Evolutionary conservation across 2,888 invertebrate genomes (phyloP), one percentile per base, ranked within the genome.

Genomic region (Liopterus haemorrhoidalis): DNA sequence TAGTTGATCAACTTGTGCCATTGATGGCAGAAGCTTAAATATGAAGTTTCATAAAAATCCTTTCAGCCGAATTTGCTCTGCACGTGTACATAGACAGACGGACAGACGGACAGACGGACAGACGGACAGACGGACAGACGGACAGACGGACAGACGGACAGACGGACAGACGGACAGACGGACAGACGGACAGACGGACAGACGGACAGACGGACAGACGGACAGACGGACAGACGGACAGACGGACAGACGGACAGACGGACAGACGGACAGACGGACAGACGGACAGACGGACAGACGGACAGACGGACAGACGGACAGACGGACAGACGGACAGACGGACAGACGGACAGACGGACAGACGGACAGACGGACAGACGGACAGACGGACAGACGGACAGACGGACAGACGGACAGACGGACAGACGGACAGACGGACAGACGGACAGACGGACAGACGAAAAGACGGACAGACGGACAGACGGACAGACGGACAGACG

Each of bases 281-380:
- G 41, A 19, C 41, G 33, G 41, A 41, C 41, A 41, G 41, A 41
- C 41, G 33, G 41, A 19, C 41, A 41, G 41, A 41, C 41, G 33
- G 41, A 41, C 41, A 41, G 41, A 19, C 41, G 33, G 41, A 41
- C 41, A 41, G 41, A 41, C 41, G 33, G 41, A 19, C 41, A 41
- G 41, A 41, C 41, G 33, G 41, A 41, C 43, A 43, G 36, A 16
- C 36, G 37, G 43, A 43, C 43, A 43, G 43, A 49, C 45, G 33
- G 49, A 35, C 49, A 41, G 49, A 41, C 40, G 35, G 49, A 49
- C 49, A 41, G 46, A 41, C 41, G 35, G 49, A 46, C 46, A 41
- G 49, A 41, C 45, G 35, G 49, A 41, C 46, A 41, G 49, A 41
- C 45, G 41, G 49, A 47, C 49, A 47, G 49, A 27, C 45, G 35